phyloP scores from a whole-genome alignment of 1,140 invertebrate genomes.

The Microplitis mediator region DNA sequence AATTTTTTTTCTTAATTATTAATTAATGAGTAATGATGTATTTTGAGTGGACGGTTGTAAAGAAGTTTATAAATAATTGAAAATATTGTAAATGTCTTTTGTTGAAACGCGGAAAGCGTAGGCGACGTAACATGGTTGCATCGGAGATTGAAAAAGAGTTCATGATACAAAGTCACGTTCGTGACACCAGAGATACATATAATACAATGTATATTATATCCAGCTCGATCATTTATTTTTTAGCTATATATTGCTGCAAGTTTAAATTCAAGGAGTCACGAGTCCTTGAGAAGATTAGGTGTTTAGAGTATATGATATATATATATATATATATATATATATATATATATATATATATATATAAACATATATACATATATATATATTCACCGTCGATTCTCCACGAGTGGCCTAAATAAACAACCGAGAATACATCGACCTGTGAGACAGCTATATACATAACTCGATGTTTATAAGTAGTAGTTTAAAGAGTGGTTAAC shows the following conservation, averaged over 20 bases:
- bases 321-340: too few relatives aligned
- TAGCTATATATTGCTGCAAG: not conserved
- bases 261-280: not conserved
- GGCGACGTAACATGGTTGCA: slow-evolving; percentile 42
- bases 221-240: not conserved
- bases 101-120: slow-evolving; percentile 1
- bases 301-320: not conserved
- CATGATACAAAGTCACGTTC: slow-evolving; percentile 63
- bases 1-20: not conserved
- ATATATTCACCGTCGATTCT: slow-evolving; percentile 46
- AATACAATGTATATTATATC: not conserved
- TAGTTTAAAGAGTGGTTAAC: slow-evolving; percentile 3
- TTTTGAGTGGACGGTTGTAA: too few relatives aligned
- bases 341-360: too few relatives aligned
- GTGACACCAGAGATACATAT: slow-evolving; percentile 46
- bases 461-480: not conserved
- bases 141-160: slow-evolving; percentile 59
- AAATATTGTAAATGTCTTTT: not conserved
- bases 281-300: slow-evolving; percentile 3
- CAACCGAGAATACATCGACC: slow-evolving; percentile 64
- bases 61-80: too few relatives aligned
- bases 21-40: too few relatives aligned
- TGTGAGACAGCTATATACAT: slow-evolving; percentile 31
- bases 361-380: too few relatives aligned
- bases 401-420: slow-evolving; percentile 63